phyloP scores from a whole-genome alignment of 2,113 vertebrate genomes.

The Apaloderma vittatum region DNA sequence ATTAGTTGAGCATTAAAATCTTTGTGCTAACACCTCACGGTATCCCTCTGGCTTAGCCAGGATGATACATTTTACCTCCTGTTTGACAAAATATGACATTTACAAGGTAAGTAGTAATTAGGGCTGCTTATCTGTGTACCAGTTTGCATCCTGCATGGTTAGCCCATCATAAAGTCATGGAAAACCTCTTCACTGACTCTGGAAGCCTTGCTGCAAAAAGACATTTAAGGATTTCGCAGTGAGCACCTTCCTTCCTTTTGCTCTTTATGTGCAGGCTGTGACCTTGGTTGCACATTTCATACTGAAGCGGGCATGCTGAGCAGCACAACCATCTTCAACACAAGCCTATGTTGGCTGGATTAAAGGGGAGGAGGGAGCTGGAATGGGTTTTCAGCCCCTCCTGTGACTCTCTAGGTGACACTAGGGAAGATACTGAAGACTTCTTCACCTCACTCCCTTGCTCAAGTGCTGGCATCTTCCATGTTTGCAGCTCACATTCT shows the following conservation, averaged over 20 bases:
- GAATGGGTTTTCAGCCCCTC: background rate
- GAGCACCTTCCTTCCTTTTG: background rate
- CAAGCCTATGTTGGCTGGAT: background rate
- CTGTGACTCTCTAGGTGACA: background rate
- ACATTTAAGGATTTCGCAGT: background rate
- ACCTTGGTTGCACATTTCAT: background rate
- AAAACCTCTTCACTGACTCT: background rate
- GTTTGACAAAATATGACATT: background rate
- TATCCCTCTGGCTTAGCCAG: background rate
- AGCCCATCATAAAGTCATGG: background rate
- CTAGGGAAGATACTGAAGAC: background rate
- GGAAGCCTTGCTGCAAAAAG: background rate
- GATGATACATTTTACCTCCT: background rate
- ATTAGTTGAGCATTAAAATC: slow-evolving; percentile 17
- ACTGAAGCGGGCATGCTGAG: background rate
- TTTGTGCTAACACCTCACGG: background rate
- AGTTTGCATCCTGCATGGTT: background rate
- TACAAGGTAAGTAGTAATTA: background rate
- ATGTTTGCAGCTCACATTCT: accelerated
- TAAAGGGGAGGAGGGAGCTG: background rate
- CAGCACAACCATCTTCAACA: accelerated
- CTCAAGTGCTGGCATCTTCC: background rate
- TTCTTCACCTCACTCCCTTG: background rate
- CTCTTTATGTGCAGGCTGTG: background rate
- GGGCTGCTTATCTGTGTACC: background rate